Conservation (phyloP, 53 echinoderm and acorn worm species). For the Henricia sp. region DNA sequence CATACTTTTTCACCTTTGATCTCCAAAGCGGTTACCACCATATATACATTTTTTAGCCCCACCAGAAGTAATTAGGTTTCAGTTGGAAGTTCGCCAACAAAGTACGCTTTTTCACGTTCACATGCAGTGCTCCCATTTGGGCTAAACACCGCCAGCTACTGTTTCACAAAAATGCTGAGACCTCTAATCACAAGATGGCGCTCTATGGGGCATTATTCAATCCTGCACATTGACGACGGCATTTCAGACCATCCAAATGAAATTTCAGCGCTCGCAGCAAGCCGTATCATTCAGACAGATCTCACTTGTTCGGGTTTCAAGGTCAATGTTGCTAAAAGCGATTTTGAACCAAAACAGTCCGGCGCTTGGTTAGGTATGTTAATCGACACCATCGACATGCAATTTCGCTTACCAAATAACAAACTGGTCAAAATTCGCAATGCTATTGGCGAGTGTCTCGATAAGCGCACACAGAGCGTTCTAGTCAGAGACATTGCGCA, state of each 20-base stretch:
- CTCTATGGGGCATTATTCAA: slow-evolving; percentile 13
- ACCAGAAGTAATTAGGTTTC: too few relatives aligned
- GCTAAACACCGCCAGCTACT: too few relatives aligned
- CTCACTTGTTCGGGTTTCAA: slow-evolving; percentile 22
- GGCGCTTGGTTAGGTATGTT: slow-evolving; percentile 45
- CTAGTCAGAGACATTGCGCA: too few relatives aligned
- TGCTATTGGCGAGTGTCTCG: too few relatives aligned
- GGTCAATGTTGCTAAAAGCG: slow-evolving; percentile 33
- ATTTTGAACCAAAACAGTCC: slow-evolving; percentile 27
- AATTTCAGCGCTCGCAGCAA: neutral
- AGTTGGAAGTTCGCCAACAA: too few relatives aligned
- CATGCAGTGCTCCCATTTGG: too few relatives aligned
- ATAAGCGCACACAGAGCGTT: too few relatives aligned
- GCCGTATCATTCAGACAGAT: slow-evolving; percentile 29
- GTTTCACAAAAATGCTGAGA: neutral
- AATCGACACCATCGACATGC: slow-evolving; percentile 29
- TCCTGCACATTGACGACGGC: slow-evolving; percentile 17
- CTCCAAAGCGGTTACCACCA: too few relatives aligned
- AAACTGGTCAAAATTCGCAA: too few relatives aligned
- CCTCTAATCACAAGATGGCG: slow-evolving; percentile 1
- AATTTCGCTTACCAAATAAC: slow-evolving; percentile 43
- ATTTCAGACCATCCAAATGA: slow-evolving; percentile 24
- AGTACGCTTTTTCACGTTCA: too few relatives aligned
- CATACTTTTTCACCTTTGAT: too few relatives aligned
- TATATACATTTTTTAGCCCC: too few relatives aligned